Percentiles rank a stretch among this genome's conserved stretches.
phyloP scores from a whole-genome alignment of 2,113 vertebrate genomes.

The Pelobates fuscus region DNA sequence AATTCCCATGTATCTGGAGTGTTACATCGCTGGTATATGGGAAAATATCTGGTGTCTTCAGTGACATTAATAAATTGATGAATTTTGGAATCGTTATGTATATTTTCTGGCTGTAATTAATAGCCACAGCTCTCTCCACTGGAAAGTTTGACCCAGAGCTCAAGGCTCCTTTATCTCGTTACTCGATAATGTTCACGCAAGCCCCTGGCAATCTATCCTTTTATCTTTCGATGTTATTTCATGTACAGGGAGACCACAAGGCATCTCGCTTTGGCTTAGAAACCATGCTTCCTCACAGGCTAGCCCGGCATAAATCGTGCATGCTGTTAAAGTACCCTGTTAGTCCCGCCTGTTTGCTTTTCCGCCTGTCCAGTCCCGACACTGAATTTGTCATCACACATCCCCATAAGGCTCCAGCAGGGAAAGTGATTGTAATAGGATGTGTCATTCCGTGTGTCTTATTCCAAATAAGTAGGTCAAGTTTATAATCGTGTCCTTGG shows the following conservation, averaged over 20 bases:
- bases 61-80: too few relatives aligned
- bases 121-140: too few relatives aligned
- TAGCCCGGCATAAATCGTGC: slow-evolving; percentile 35
- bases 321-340: slow-evolving; percentile 58
- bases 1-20: too few relatives aligned
- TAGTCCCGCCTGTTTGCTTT: slow-evolving; percentile 72
- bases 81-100: too few relatives aligned
- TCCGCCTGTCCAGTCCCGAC: slow-evolving; percentile 74
- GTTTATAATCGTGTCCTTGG: slow-evolving; percentile 70
- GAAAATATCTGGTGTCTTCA: too few relatives aligned
- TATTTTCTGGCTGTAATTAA: too few relatives aligned
- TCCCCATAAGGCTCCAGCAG: slow-evolving; percentile 71
- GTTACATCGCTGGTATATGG: too few relatives aligned
- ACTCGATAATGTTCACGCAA: too few relatives aligned
- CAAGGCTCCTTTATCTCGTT: too few relatives aligned
- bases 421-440: slow-evolving; percentile 73
- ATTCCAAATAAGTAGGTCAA: slow-evolving; percentile 83
- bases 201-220: neutral
- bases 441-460: slow-evolving; percentile 75
- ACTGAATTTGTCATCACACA: slow-evolving; percentile 61
- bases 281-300: neutral
- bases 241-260: neutral
- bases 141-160: too few relatives aligned
- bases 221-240: neutral
- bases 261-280: neutral